phyloP scores from a whole-genome alignment of 2,888 invertebrate species.

The Ennomos quercinarius region DNA sequence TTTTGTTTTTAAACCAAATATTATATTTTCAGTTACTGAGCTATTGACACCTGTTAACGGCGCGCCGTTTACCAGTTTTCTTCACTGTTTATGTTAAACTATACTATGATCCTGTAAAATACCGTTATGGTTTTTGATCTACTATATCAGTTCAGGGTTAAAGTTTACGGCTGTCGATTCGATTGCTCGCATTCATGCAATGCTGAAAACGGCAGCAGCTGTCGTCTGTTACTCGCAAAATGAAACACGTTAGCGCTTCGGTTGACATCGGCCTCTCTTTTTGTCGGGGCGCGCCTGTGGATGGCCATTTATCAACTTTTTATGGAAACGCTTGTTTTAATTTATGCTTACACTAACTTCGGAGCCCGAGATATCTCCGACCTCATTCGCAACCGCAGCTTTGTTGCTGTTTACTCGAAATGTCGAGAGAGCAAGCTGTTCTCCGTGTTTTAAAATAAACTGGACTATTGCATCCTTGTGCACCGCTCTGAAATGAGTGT shows the following conservation, averaged over 20 bases:
- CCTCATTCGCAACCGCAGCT: conserved; percentile 75
- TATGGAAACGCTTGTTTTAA: conserved; percentile 82
- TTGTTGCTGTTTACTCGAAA: conserved; percentile 66
- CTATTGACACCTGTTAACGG: too few species aligned
- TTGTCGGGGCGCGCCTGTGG: conserved; percentile 76
- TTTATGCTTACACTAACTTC: conserved; percentile 82
- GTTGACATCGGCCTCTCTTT: conserved; percentile 77
- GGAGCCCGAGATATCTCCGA: conserved; percentile 74
- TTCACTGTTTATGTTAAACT: too few species aligned
- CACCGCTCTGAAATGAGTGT: conserved; percentile 50
- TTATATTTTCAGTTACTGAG: too few species aligned
- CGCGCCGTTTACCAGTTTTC: too few species aligned
- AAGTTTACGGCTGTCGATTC: conserved; percentile 34
- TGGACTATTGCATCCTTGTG: conserved; percentile 46
- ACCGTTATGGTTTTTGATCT: conserved; percentile 16
- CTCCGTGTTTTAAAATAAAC: conserved; percentile 58
- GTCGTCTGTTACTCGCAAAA: conserved; percentile 74
- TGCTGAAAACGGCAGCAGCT: conserved; percentile 74
- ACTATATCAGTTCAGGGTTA: conserved; percentile 25
- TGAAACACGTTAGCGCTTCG: conserved; percentile 80
- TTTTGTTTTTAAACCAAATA: conserved; percentile 23
- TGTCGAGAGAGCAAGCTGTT: conserved; percentile 55
- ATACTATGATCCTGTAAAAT: conserved; percentile 10
- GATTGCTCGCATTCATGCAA: conserved; percentile 47
- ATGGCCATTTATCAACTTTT: conserved; percentile 84